Conservation (phyloP, 1,140 invertebrate species). For the Calliopsis andreniformis region DNA sequence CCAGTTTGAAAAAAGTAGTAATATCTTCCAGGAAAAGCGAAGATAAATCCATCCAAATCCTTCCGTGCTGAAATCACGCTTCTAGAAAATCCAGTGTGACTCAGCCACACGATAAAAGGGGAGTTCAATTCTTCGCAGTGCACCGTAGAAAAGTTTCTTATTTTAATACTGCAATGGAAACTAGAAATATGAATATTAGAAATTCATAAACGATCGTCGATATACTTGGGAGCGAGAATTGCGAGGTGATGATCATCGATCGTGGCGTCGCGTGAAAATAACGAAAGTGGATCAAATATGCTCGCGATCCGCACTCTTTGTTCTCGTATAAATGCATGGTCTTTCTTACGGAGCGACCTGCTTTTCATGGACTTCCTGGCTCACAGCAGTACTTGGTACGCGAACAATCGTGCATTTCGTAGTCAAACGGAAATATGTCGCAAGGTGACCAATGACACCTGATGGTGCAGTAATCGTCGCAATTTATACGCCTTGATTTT, state of each 20-base stretch:
- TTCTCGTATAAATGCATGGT: not conserved
- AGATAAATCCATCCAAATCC: too few relatives aligned
- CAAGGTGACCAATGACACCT: not conserved
- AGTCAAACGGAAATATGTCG: not conserved
- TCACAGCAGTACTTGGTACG: too few relatives aligned
- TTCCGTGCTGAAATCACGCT: too few relatives aligned
- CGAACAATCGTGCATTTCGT: slow-evolving; percentile 13
- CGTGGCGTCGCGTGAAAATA: not conserved
- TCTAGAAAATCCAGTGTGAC: too few relatives aligned
- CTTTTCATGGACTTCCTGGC: slow-evolving; percentile 21
- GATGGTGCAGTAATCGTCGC: not conserved
- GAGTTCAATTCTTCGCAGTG: too few relatives aligned
- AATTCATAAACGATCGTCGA: too few relatives aligned
- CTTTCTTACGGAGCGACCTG: slow-evolving; percentile 2
- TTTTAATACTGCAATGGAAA: too few relatives aligned
- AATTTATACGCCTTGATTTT: not conserved
- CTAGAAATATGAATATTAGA: too few relatives aligned
- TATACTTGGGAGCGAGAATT: not conserved
- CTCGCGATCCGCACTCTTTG: not conserved
- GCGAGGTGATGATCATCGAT: not conserved
- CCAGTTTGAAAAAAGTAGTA: too few relatives aligned
- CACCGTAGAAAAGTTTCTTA: too few relatives aligned
- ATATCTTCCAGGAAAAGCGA: too few relatives aligned
- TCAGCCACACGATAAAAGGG: too few relatives aligned
- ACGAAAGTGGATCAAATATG: slow-evolving; percentile 4